These are phyloP conservation scores for Phyllostomus discolor DNA, from an alignment of 2,113 vertebrate species.

Conservation along the genomic window DNA sequence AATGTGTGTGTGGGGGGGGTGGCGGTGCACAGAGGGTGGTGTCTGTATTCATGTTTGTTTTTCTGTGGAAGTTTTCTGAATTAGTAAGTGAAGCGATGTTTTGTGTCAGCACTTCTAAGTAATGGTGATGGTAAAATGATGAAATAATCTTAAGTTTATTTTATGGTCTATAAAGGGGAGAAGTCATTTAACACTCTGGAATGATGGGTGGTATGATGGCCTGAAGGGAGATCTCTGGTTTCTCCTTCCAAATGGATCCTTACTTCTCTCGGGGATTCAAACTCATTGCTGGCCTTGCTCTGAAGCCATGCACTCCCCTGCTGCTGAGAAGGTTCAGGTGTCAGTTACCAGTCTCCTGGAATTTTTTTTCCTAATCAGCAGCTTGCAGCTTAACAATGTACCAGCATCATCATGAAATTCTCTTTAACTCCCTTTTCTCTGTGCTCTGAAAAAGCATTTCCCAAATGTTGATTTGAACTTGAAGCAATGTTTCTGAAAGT, in stretches of 20 bases:
- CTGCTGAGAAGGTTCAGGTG: not conserved
- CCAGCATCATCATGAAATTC: not conserved
- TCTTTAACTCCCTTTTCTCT: not conserved
- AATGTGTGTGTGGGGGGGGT: too few relatives aligned
- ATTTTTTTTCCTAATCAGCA: not conserved
- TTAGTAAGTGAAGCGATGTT: not conserved
- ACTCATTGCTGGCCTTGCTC: not conserved
- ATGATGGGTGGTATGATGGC: not conserved
- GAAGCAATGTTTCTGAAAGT: not conserved
- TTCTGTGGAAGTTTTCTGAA: not conserved
- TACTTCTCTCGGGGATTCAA: not conserved
- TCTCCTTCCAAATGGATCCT: conserved; percentile 10
- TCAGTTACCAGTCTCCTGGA: not conserved
- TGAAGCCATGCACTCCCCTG: not conserved
- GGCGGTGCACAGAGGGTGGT: too few relatives aligned
- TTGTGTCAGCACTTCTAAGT: not conserved
- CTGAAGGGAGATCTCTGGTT: conserved; percentile 20
- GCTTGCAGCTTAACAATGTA: not conserved
- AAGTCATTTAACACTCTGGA: not conserved
- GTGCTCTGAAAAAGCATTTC: not conserved
- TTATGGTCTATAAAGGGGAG: not conserved
- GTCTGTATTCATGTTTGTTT: not conserved
- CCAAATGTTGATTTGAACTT: not conserved
- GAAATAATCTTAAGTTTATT: not conserved
- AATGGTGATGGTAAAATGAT: not conserved